Percentiles rank a stretch among this genome's conserved stretches.
Conservation (phyloP, 2,888 invertebrate species). For the Iphiclides podalirius region DNA sequence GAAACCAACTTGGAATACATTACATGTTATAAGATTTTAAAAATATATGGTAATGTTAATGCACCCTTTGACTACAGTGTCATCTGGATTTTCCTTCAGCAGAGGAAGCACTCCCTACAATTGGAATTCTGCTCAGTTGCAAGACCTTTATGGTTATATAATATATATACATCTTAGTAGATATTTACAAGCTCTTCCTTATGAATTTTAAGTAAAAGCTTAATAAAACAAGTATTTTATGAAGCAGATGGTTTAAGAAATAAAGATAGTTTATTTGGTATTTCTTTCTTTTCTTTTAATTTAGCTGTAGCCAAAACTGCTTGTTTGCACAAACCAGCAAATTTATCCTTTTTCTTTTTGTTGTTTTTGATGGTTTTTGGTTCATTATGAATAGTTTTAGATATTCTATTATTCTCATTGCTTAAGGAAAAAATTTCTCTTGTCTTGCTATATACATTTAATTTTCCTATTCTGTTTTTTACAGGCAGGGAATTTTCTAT, state of each 20-base stretch:
- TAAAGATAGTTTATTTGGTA: slow-evolving; percentile 53
- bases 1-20: no score
- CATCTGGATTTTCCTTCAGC: no score
- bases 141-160: no score
- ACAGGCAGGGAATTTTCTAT: slow-evolving; percentile 1
- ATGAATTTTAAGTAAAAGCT: slow-evolving; percentile 17
- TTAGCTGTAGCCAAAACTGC: slow-evolving; percentile 64
- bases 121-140: no score
- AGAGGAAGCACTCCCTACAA: no score
- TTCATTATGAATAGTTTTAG: slow-evolving; percentile 37
- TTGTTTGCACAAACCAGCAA: slow-evolving; percentile 64
- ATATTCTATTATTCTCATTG: slow-evolving; percentile 53
- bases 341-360: slow-evolving; percentile 69
- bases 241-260: slow-evolving; percentile 59
- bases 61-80: no score
- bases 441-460: slow-evolving; percentile 58
- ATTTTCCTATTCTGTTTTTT: slow-evolving; percentile 20
- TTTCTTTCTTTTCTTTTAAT: slow-evolving; percentile 47
- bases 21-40: no score
- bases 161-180: no score
- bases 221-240: slow-evolving; percentile 17
- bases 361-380: slow-evolving; percentile 63
- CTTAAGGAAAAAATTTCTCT: slow-evolving; percentile 59
- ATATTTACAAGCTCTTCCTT: no score
- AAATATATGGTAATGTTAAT: no score